Conservation (phyloP, 2,113 vertebrate genomes). For the Dolichotis patagonum region DNA sequence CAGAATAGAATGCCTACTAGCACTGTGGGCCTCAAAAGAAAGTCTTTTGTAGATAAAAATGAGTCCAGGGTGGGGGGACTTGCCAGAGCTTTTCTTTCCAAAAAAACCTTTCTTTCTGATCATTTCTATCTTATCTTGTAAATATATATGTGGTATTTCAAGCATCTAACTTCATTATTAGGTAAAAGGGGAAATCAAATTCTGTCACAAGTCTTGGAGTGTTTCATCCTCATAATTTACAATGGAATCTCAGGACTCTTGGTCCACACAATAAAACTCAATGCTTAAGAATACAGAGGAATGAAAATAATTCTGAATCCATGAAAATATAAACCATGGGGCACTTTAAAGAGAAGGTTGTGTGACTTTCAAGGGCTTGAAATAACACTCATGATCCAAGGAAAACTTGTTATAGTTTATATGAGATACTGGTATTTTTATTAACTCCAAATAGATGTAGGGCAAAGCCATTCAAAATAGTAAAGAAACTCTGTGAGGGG, state of each 20-base stretch:
- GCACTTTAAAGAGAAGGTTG: neutral
- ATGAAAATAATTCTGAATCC: neutral
- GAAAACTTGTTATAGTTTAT: neutral
- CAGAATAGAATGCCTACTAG: neutral
- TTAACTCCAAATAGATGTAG: neutral
- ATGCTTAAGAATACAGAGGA: neutral
- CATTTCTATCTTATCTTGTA: neutral
- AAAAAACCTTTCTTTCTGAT: neutral
- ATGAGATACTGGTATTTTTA: neutral
- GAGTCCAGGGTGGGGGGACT: neutral
- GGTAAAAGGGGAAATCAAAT: neutral
- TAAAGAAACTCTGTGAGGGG: neutral
- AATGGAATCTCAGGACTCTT: neutral
- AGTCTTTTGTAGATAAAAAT: slow-evolving; percentile 20
- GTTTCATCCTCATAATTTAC: neutral
- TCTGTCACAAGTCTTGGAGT: neutral
- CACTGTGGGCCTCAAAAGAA: neutral
- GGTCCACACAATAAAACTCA: neutral
- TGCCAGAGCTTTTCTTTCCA: neutral
- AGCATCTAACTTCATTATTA: neutral
- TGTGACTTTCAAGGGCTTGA: neutral
- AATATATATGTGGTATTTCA: neutral
- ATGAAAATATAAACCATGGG: neutral
- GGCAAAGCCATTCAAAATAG: neutral
- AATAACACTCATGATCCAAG: neutral